Conservation (phyloP, 2,797 vertebrate genomes). For the Neostethus bicornis region DNA sequence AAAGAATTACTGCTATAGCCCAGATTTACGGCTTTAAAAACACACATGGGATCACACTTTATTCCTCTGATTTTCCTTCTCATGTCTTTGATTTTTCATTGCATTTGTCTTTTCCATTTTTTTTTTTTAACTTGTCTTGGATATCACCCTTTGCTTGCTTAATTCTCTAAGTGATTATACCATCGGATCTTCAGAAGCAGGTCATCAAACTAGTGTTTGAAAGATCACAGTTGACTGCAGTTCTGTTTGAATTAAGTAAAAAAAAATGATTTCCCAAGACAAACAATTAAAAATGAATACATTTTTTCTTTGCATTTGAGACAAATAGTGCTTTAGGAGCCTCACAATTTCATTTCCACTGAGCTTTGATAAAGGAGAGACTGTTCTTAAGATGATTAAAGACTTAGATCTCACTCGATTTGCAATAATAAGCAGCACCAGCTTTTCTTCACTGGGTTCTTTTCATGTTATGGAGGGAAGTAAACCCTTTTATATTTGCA, state of each 20-base stretch:
- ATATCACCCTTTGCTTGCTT: constrained; percentile 33
- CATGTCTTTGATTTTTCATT: not conserved
- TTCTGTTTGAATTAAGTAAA: constrained; percentile 47
- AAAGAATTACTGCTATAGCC: constrained; percentile 28
- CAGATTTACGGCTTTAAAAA: constrained; percentile 23
- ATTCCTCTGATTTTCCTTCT: not conserved
- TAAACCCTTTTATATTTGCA: constrained; percentile 50
- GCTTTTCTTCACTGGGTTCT: constrained; percentile 38
- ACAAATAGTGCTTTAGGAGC: constrained; percentile 63
- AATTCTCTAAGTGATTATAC: constrained; percentile 43
- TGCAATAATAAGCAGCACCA: constrained; percentile 58
- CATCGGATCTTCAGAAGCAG: constrained; percentile 32
- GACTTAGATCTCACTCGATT: constrained; percentile 42
- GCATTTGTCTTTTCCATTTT: not conserved
- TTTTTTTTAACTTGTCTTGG: constrained; percentile 7
- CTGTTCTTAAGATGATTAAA: constrained; percentile 65
- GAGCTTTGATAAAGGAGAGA: constrained; percentile 59
- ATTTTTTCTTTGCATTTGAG: constrained; percentile 53
- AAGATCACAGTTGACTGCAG: constrained; percentile 45
- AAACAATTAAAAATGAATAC: constrained; percentile 58
- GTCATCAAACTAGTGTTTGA: constrained; percentile 44
- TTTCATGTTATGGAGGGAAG: constrained; percentile 45
- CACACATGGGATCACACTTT: constrained; percentile 6
- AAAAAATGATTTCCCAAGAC: constrained; percentile 55
- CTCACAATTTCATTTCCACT: constrained; percentile 39